Evolutionary conservation across 2,797 vertebrate species (phyloP), one percentile per base, ranked within the genome.

Genomic region (Phataginus tetradactyla): DNA sequence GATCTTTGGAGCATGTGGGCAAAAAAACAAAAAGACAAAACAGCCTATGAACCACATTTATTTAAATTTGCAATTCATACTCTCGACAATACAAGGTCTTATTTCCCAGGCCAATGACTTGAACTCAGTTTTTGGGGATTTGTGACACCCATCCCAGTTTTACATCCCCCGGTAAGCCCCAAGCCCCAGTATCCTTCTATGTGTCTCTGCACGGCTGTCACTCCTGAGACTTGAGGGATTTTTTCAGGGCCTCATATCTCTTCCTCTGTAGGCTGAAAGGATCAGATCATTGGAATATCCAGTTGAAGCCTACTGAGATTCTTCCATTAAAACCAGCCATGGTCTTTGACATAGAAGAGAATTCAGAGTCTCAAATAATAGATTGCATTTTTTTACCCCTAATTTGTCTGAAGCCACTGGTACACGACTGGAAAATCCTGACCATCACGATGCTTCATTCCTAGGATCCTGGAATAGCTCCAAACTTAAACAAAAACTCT

Each of bases 141-240:
- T 53, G 2, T 68, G 59, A 8, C 1, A 51, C 39, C 2, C 1
- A 23, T 25, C 23, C 23, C 23, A 10, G 0, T 55, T 88, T 39
- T 32, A 32, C 15, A 20, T 14, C 27, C 71, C 39, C 21, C 34
- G 7, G 45, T n/a, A n/a, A 55, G 55, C 20, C 32, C 21, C 39
- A 66, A 25, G 32, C 1, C 8, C 32, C 20, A 14, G 0, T 4
- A 1, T 23, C 51, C 15, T 3, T 9, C 20, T 51, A 0, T 3
- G 0, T 12, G n/a, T 51, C 55, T 53, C 57, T 34, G 32, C 15
- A 75, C 29, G 63, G 49, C 14, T 13, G 3, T 55, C 34, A 20
- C 11, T 66, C 34, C 27, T 20, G 12, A 20, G n/a, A 25, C 12
- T 10, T 23, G 27, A 61, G n/a, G 29, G 34, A 0, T 34, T 32